phyloP scores from a whole-genome alignment of 2,797 vertebrate species.

The Pseudomugil gertrudae region DNA sequence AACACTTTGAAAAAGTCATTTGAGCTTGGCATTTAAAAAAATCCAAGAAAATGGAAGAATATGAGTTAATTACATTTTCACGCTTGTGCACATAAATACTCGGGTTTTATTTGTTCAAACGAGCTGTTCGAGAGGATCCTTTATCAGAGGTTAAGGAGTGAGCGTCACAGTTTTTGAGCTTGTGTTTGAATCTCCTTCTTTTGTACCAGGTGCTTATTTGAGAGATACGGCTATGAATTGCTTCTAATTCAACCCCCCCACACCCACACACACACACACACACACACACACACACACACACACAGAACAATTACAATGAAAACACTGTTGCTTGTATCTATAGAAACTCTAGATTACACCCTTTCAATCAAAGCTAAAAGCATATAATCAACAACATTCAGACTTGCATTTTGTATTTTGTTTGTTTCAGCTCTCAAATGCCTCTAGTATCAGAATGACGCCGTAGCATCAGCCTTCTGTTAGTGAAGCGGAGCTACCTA shows the following conservation, averaged over 20 bases:
- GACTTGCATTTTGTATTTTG: constrained; percentile 8
- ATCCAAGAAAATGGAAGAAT: constrained; percentile 61
- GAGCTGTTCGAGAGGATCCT: constrained; percentile 42
- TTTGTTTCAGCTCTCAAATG: constrained; percentile 33
- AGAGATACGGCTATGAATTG: constrained; percentile 44
- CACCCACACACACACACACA: no score
- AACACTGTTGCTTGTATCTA: constrained; percentile 31
- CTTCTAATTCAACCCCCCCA: constrained; percentile 45
- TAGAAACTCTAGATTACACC: constrained; percentile 29
- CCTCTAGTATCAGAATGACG: constrained; percentile 26
- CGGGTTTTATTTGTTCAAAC: constrained; percentile 34
- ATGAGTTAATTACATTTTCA: constrained; percentile 64
- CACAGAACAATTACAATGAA: constrained; percentile 30
- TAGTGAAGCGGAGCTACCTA: constrained; percentile 34
- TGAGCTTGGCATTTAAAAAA: constrained; percentile 33
- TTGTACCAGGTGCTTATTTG: constrained; percentile 26
- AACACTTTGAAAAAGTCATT: constrained; percentile 47
- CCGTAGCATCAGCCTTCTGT: constrained; percentile 21
- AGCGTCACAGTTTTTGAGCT: constrained; percentile 23
- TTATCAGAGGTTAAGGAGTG: constrained; percentile 11
- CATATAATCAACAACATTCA: constrained; percentile 41
- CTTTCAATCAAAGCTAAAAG: constrained; percentile 22
- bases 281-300: no score
- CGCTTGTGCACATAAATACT: constrained; percentile 33
- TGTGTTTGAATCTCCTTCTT: constrained; percentile 26